Percentiles rank a stretch among this genome's conserved stretches.
Conservation (phyloP, 2,797 vertebrate species). For the Sebastolobus alascanus region DNA sequence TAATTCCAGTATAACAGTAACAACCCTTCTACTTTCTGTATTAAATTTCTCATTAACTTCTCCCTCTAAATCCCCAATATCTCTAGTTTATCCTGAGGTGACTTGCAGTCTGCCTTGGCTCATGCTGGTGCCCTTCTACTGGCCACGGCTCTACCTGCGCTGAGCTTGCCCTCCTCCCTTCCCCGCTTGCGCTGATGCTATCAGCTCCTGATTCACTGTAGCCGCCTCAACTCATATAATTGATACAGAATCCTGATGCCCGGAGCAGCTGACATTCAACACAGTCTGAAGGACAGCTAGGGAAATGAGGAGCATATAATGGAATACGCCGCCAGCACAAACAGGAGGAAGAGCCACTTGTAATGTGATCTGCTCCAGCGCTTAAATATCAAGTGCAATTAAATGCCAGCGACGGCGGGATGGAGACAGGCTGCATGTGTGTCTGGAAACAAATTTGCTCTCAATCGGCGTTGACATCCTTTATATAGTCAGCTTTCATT, state of each 20-base stretch:
- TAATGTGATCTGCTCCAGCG: constrained; percentile 74
- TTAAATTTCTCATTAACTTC: constrained; percentile 25
- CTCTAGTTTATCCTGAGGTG: constrained; percentile 44
- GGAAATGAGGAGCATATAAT: constrained; percentile 77
- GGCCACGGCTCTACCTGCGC: constrained; percentile 18
- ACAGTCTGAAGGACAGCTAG: constrained; percentile 85
- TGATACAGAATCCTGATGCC: constrained; percentile 85
- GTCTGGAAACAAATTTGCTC: constrained; percentile 60
- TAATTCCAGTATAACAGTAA: constrained; percentile 3
- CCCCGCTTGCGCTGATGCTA: constrained; percentile 84
- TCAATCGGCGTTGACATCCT: constrained; percentile 43
- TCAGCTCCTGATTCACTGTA: constrained; percentile 86
- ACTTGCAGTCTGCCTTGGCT: constrained; percentile 45
- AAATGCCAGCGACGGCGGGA: constrained; percentile 64
- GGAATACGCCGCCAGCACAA: constrained; percentile 73
- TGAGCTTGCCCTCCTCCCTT: constrained; percentile 39
- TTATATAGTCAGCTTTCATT: constrained; percentile 52
- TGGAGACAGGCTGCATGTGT: constrained; percentile 35
- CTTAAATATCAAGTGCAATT: constrained; percentile 83
- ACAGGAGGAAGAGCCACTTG: constrained; percentile 74
- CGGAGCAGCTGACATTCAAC: constrained; percentile 84
- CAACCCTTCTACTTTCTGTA: constrained; percentile 19
- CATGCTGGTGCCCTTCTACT: constrained; percentile 58
- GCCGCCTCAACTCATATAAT: constrained; percentile 83
- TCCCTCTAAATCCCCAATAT: constrained; percentile 14